phyloP scores from a whole-genome alignment of 1,140 invertebrate species.

The Heterodera carotae region DNA sequence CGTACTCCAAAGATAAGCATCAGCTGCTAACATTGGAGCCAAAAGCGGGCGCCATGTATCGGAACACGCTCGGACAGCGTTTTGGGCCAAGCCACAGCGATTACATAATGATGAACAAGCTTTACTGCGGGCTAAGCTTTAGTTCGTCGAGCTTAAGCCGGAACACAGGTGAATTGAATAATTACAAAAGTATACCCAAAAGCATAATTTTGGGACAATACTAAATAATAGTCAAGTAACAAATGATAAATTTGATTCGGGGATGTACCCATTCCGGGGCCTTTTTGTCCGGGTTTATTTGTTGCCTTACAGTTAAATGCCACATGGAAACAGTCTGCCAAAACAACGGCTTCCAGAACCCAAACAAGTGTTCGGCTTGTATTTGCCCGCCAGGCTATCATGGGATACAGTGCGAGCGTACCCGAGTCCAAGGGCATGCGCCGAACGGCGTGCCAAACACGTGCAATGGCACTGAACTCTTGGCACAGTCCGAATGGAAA shows the following conservation, averaged over 20 bases:
- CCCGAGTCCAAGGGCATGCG: not conserved
- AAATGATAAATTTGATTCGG: too few relatives aligned
- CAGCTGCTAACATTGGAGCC: not conserved
- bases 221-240: not conserved
- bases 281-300: too few relatives aligned
- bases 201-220: not conserved
- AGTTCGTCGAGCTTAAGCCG: too few relatives aligned
- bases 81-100: constrained; percentile 19
- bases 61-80: constrained; percentile 30
- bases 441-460: constrained; percentile 4
- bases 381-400: constrained; percentile 31
- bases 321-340: not conserved
- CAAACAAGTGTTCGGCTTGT: constrained; percentile 24
- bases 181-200: not conserved
- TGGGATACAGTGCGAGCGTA: constrained; percentile 9
- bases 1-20: too few relatives aligned
- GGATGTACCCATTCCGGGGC: too few relatives aligned
- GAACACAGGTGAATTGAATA: not conserved
- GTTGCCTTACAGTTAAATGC: not conserved
- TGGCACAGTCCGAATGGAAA: not conserved
- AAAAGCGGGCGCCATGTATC: constrained; percentile 15
- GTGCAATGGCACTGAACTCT: too few relatives aligned
- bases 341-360: constrained; percentile 7
- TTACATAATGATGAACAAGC: constrained; percentile 30
- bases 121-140: constrained; percentile 12